A percentile compares a stretch with the other conserved stretches of the same genome.
Conservation (phyloP, 64 coral and sea anemone species). For the Trachythela sp. region DNA sequence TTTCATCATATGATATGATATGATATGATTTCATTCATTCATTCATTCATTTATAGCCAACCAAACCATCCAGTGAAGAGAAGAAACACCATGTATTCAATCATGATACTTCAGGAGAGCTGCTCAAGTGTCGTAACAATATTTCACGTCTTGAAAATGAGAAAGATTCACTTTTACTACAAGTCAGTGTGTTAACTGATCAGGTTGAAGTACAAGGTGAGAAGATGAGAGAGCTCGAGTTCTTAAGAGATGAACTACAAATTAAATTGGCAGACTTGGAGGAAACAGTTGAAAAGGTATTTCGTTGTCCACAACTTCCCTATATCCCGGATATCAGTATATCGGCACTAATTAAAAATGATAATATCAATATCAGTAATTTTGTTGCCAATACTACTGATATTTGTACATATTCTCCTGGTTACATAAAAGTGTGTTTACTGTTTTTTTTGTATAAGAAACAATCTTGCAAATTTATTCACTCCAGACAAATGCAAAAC, state of each 20-base stretch:
- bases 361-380: no score
- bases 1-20: not conserved
- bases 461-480: no score
- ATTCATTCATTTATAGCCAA: not conserved
- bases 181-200: slow-evolving; percentile 6
- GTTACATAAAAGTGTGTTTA: no score
- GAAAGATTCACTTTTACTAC: not conserved
- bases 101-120: not conserved
- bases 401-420: no score
- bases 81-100: not conserved
- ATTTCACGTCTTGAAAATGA: not conserved
- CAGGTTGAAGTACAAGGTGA: slow-evolving; percentile 14
- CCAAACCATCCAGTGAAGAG: not conserved
- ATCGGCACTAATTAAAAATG: no score
- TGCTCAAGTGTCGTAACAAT: not conserved
- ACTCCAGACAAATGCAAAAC: no score
- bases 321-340: not conserved
- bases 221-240: slow-evolving; percentile 15
- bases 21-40: not conserved
- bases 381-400: no score
- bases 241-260: slow-evolving; percentile 13
- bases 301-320: no score
- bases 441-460: no score
- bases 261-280: not conserved
- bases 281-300: not conserved